Conservation (phyloP, 2,797 vertebrate species). For the Diplodus puntazzo region DNA sequence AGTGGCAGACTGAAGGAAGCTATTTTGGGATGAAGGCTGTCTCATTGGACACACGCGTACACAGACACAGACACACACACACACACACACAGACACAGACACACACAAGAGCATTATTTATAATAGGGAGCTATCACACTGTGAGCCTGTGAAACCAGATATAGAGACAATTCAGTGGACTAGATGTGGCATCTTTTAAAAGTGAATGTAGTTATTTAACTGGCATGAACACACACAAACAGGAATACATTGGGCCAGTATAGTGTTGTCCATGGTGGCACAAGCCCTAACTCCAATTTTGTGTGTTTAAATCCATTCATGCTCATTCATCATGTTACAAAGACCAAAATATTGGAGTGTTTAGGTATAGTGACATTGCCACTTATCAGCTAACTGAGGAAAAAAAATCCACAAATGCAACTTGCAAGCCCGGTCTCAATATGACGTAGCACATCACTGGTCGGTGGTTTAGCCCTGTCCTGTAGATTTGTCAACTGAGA, state of each 20-base stretch:
- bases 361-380: background rate
- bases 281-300: background rate
- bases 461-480: background rate
- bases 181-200: background rate
- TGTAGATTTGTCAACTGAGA: background rate
- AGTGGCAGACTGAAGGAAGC: conserved; percentile 73
- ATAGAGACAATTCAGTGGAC: conserved; percentile 25
- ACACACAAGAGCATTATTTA: conserved; percentile 30
- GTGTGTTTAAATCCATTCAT: background rate
- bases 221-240: background rate
- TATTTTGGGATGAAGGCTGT: conserved; percentile 41
- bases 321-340: conserved; percentile 3
- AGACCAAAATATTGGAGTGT: background rate
- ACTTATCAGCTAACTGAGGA: background rate
- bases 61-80: conserved; percentile 18
- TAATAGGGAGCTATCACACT: conserved; percentile 4
- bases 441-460: background rate
- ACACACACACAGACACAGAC: conserved; percentile 17
- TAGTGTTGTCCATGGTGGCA: conserved; percentile 6
- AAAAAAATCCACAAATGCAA: background rate
- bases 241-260: conserved; percentile 6
- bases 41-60: conserved; percentile 31
- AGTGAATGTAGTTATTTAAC: conserved; percentile 9
- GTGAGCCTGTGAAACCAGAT: conserved; percentile 60
- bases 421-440: background rate